These are phyloP conservation scores for Lampropteryx suffumata DNA, from an alignment of 2,888 invertebrate species.

Conservation along the genomic window DNA sequence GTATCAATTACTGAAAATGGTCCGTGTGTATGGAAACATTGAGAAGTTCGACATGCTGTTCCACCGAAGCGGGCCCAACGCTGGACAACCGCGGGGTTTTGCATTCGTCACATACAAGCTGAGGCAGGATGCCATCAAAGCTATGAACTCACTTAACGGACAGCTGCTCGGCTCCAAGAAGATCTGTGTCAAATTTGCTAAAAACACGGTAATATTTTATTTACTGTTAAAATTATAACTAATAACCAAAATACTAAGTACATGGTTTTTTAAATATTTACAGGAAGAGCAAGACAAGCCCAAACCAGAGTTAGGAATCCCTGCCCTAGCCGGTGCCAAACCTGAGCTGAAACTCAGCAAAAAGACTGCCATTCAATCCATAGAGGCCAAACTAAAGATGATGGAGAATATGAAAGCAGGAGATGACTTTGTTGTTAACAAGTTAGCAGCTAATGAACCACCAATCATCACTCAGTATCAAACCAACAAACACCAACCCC, in stretches of 20 bases:
- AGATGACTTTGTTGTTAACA: slow-evolving; percentile 89
- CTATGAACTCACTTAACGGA: slow-evolving; percentile 89
- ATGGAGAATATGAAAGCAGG: slow-evolving; percentile 87
- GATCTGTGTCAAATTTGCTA: slow-evolving; percentile 91
- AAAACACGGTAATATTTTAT: slow-evolving; percentile 85
- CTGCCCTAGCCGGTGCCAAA: slow-evolving; percentile 87
- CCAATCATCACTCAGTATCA: slow-evolving; percentile 88
- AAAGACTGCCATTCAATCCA: slow-evolving; percentile 92
- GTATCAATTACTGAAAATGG: slow-evolving; percentile 97
- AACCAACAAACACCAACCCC: slow-evolving; percentile 69
- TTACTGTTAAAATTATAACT: too few relatives aligned
- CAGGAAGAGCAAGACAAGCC: slow-evolving; percentile 90
- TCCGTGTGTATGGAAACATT: slow-evolving; percentile 96
- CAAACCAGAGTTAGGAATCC: slow-evolving; percentile 89
- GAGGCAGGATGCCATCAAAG: slow-evolving; percentile 86
- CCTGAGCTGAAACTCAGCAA: slow-evolving; percentile 86
- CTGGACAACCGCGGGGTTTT: slow-evolving; percentile 95
- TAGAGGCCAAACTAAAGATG: slow-evolving; percentile 92
- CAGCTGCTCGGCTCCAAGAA: slow-evolving; percentile 88
- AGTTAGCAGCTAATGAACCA: slow-evolving; percentile 85
- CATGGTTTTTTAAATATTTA: slow-evolving; percentile 22
- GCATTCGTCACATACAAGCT: slow-evolving; percentile 94
- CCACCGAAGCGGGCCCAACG: slow-evolving; percentile 94
- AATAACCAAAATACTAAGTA: too few relatives aligned
- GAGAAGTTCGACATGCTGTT: slow-evolving; percentile 98